Percentiles rank a stretch among this genome's conserved stretches.
These are phyloP conservation scores for Patiria pectinifera DNA, from an alignment of 53 echinoderm and acorn worm species.

Conservation along the genomic window DNA sequence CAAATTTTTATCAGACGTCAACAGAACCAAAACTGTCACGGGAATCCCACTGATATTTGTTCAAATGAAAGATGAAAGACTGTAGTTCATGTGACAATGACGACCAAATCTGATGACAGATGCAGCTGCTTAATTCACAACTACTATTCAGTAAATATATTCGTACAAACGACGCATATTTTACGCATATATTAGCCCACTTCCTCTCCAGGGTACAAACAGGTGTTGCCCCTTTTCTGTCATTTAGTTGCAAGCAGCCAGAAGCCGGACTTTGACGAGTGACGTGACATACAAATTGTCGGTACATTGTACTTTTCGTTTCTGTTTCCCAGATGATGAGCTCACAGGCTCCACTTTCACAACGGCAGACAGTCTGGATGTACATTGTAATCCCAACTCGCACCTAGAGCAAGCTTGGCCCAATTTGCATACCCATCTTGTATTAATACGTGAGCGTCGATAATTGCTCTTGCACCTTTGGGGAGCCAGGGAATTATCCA, in stretches of 20 bases:
- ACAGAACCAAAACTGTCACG: too few species aligned
- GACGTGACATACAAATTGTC: background rate
- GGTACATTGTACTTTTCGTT: background rate
- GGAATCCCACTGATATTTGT: too few species aligned
- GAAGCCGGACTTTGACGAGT: background rate
- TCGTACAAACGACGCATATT: background rate
- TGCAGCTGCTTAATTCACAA: background rate
- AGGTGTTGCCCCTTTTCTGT: constrained; percentile 37
- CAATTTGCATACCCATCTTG: background rate
- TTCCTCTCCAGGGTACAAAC: constrained; percentile 12
- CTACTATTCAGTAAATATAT: background rate
- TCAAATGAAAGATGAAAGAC: background rate
- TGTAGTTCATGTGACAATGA: background rate
- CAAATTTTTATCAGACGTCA: too few species aligned
- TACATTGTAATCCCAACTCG: background rate
- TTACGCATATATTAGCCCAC: constrained; percentile 47
- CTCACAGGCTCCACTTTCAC: background rate
- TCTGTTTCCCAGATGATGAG: background rate
- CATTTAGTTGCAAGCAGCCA: constrained; percentile 17
- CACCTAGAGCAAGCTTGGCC: background rate
- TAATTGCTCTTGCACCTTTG: background rate
- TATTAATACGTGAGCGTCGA: background rate
- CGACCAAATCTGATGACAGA: background rate
- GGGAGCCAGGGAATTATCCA: background rate
- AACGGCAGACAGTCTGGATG: background rate